These are phyloP conservation scores for Campaea margaritaria DNA, from an alignment of 2,888 invertebrate genomes.

Conservation along the genomic window DNA sequence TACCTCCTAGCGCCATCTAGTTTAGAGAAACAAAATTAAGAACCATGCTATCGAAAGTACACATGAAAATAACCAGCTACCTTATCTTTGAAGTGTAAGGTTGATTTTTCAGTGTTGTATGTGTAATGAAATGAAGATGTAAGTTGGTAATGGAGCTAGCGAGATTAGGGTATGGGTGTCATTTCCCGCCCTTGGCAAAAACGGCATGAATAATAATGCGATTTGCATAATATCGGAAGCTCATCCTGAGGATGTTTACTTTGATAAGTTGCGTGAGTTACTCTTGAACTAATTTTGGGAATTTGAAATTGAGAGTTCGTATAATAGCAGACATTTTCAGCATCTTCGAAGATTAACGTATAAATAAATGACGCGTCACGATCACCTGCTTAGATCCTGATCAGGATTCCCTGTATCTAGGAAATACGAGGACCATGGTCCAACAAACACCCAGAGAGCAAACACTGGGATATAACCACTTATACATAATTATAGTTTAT, in stretches of 20 bases:
- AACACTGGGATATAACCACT: too few species aligned
- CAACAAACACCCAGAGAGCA: too few species aligned
- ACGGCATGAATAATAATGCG: slow-evolving; percentile 84
- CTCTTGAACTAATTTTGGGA: slow-evolving; percentile 42
- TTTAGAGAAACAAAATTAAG: slow-evolving; percentile 58
- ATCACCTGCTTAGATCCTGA: too few species aligned
- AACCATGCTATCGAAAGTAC: slow-evolving; percentile 45
- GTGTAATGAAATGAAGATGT: neutral
- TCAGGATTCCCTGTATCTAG: too few species aligned
- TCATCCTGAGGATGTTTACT: slow-evolving; percentile 76
- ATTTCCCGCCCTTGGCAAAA: slow-evolving; percentile 77
- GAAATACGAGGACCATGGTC: too few species aligned
- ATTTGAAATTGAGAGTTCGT: slow-evolving; percentile 34
- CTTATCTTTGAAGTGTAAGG: slow-evolving; percentile 41
- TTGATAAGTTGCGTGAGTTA: slow-evolving; percentile 70
- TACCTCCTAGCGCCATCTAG: slow-evolving; percentile 80
- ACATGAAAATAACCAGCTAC: neutral
- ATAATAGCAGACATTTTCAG: slow-evolving; percentile 26
- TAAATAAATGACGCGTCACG: too few species aligned
- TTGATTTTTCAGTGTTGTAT: slow-evolving; percentile 40
- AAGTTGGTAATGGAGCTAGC: slow-evolving; percentile 43
- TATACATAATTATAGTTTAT: too few species aligned
- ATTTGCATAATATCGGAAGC: slow-evolving; percentile 81
- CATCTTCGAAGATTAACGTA: too few species aligned
- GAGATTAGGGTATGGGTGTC: slow-evolving; percentile 76